Conservation (phyloP, 2,797 vertebrate genomes). For the Myotis myotis region DNA sequence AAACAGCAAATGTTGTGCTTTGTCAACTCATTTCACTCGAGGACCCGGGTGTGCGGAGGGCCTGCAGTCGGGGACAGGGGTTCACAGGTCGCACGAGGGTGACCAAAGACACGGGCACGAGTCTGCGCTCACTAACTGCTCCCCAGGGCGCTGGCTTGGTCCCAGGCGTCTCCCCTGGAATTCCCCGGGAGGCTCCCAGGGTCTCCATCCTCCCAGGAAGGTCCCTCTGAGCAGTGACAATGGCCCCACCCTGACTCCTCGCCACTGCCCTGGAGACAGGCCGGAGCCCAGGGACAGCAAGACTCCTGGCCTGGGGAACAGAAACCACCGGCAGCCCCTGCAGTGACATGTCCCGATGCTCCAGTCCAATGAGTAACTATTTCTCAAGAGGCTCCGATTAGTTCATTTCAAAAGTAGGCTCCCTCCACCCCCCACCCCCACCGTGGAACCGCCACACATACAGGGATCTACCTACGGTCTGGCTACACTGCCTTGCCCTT, state of each 20-base stretch:
- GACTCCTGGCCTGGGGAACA: no score
- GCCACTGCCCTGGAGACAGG: neutral
- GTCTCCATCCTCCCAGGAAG: neutral
- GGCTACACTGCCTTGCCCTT: neutral
- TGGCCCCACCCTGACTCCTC: neutral
- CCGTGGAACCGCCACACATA: neutral
- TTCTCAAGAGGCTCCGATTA: neutral
- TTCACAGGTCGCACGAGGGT: neutral
- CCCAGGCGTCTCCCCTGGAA: neutral
- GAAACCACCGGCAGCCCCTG: neutral
- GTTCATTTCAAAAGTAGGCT: neutral
- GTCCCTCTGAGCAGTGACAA: neutral
- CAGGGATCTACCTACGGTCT: neutral
- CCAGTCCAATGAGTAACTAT: neutral
- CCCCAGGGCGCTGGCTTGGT: neutral
- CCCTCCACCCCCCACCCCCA: neutral
- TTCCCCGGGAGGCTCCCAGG: neutral
- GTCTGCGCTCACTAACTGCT: neutral
- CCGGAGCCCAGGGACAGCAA: neutral
- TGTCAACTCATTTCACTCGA: neutral
- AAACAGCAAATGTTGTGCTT: slow-evolving; percentile 70
- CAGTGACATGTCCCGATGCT: neutral
- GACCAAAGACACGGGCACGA: neutral
- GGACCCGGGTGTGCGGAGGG: neutral
- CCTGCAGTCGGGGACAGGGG: neutral